Evolutionary conservation across 2,888 invertebrate species (phyloP).

Genomic region (Rhimphoctona megacephalus): DNA sequence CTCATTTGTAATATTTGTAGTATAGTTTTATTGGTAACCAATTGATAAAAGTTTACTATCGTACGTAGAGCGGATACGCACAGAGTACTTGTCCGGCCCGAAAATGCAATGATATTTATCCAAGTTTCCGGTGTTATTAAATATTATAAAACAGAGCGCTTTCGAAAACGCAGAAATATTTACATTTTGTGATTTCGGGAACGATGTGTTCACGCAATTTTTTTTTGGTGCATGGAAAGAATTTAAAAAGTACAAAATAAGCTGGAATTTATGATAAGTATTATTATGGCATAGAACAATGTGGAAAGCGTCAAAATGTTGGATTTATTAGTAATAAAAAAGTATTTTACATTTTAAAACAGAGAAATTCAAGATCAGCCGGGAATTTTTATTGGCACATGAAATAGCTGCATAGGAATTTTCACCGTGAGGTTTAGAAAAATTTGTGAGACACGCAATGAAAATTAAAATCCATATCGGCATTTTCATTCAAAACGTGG

Average conservation of each 20-base stretch:
- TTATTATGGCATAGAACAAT: neutral
- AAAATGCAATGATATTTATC: constrained; percentile 22
- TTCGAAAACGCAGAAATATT: too few species aligned
- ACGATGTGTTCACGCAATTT: neutral
- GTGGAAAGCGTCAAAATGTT: neutral
- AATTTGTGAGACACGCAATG: neutral
- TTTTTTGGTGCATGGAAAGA: neutral
- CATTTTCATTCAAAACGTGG: neutral
- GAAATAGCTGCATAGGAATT: neutral
- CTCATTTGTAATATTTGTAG: too few species aligned
- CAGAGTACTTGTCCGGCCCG: too few species aligned
- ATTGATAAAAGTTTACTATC: too few species aligned
- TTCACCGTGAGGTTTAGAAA: neutral
- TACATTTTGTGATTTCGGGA: neutral
- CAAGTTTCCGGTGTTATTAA: neutral
- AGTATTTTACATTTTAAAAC: neutral
- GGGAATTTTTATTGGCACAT: neutral
- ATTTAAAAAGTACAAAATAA: neutral
- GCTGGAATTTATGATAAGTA: neutral
- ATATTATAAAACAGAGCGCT: too few species aligned
- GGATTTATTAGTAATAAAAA: neutral
- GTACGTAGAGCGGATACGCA: too few species aligned
- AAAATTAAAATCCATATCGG: neutral
- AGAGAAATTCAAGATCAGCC: neutral
- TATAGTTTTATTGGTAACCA: too few species aligned